Evolutionary conservation across 1,140 invertebrate species (phyloP).

Genomic region (Macrocentrus cingulum): DNA sequence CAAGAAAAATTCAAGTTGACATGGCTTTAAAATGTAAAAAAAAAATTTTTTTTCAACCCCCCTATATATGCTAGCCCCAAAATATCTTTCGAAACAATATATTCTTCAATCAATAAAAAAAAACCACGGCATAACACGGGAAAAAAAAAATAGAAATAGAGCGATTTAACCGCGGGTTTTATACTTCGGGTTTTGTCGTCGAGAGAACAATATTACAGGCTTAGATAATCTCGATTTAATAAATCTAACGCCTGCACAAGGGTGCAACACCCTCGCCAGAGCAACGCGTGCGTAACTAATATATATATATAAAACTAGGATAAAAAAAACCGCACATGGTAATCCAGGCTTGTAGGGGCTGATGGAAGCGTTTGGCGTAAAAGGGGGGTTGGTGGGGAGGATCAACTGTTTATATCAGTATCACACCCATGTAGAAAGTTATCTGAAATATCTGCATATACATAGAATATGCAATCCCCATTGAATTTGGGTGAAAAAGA

Average conservation of each 20-base stretch:
- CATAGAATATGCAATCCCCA: too few relatives aligned
- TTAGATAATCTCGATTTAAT: constrained; percentile 62
- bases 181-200: constrained; percentile 49
- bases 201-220: constrained; percentile 53
- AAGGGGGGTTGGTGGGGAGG: background rate
- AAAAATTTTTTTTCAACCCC: too few relatives aligned
- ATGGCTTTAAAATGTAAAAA: too few relatives aligned
- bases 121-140: constrained; percentile 38
- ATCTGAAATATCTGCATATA: too few relatives aligned
- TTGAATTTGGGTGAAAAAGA: too few relatives aligned
- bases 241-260: constrained; percentile 58
- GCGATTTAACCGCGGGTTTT: constrained; percentile 45
- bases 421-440: too few relatives aligned
- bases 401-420: too few relatives aligned
- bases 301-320: constrained; percentile 37
- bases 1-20: too few relatives aligned
- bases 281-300: constrained; percentile 58
- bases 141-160: constrained; percentile 27
- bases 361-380: background rate
- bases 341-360: constrained; percentile 14
- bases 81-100: background rate
- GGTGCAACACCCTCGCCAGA: constrained; percentile 24
- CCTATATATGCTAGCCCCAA: too few relatives aligned
- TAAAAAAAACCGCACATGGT: constrained; percentile 26
- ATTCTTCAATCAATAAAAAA: constrained; percentile 33